Conservation (phyloP, 1,140 invertebrate genomes). For the Leptonema lineaticorne region DNA sequence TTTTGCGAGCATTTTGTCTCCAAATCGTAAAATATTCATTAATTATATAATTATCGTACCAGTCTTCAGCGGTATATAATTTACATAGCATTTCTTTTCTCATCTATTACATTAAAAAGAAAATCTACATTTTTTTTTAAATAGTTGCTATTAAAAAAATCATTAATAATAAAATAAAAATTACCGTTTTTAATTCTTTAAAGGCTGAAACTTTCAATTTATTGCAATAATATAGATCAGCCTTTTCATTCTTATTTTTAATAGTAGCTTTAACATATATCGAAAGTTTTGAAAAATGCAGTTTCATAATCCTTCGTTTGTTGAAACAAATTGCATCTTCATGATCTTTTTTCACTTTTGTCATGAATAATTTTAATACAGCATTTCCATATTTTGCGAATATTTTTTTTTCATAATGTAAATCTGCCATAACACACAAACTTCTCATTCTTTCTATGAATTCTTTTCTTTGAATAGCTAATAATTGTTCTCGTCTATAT, state of each 20-base stretch:
- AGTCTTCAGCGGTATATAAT: conserved; percentile 63
- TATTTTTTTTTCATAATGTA: conserved; percentile 59
- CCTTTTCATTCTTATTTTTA: conserved; percentile 52
- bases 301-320: conserved; percentile 51
- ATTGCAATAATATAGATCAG: conserved; percentile 52
- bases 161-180: conserved; percentile 24
- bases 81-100: conserved; percentile 53
- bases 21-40: conserved; percentile 57
- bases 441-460: conserved; percentile 55
- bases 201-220: conserved; percentile 49
- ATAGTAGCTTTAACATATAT: conserved; percentile 52
- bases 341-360: conserved; percentile 54
- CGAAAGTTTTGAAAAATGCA: conserved; percentile 56
- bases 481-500: conserved; percentile 60
- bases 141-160: conserved; percentile 27
- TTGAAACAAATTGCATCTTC: conserved; percentile 54
- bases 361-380: conserved; percentile 54
- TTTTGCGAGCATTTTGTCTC: conserved; percentile 48
- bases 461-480: conserved; percentile 59
- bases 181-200: conserved; percentile 49
- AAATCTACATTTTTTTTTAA: conserved; percentile 4
- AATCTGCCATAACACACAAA: conserved; percentile 56
- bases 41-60: conserved; percentile 58
- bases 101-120: conserved; percentile 45
- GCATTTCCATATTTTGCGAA: conserved; percentile 54